phyloP scores from a whole-genome alignment of 2,113 vertebrate species.

The Hydrochoerus hydrochaeris region DNA sequence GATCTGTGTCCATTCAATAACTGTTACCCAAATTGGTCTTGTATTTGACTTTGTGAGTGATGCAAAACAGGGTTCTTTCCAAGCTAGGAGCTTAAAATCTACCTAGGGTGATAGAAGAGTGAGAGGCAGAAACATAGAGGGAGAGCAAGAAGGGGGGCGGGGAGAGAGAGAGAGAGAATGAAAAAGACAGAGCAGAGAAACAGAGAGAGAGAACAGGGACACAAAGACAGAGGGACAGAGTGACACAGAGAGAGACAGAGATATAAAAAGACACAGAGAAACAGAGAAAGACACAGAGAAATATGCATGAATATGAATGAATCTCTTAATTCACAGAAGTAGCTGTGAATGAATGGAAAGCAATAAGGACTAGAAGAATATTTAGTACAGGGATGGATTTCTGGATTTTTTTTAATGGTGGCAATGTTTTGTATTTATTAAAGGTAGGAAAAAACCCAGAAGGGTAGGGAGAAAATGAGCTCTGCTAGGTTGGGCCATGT shows the following conservation, averaged over 20 bases:
- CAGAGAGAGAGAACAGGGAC: not conserved
- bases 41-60: not conserved
- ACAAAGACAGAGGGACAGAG: not conserved
- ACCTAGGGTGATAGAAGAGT: not conserved
- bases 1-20: not conserved
- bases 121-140: too few relatives aligned
- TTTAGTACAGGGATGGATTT: not conserved
- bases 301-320: not conserved
- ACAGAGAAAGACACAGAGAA: not conserved
- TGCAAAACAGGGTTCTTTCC: not conserved
- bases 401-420: not conserved
- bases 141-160: not conserved
- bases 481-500: not conserved
- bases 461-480: not conserved
- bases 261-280: too few relatives aligned
- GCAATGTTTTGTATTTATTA: not conserved
- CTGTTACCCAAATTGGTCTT: not conserved
- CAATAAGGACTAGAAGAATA: not conserved
- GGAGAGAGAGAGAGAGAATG: not conserved
- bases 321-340: not conserved
- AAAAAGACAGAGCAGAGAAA: too few relatives aligned
- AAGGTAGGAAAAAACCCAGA: not conserved
- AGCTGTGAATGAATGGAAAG: not conserved
- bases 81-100: constrained; percentile 17
- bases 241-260: too few relatives aligned